phyloP scores from a whole-genome alignment of 2,113 vertebrate genomes.

The Sus scrofa region T2T-Sscrofa CM000820.6:55011501-55012000 shows the following conservation, averaged over 20 bases:
- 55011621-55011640: slow-evolving; percentile 59
- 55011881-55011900: no score
- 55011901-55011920: no score
- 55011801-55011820: no score
- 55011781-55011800: neutral
- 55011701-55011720: neutral
- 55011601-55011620: neutral
- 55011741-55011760: neutral
- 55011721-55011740: neutral
- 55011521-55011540: neutral
- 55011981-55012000: no score
- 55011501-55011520: neutral
- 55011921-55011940: no score
- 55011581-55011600: neutral
- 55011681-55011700: slow-evolving; percentile 66
- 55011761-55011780: neutral
- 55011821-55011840: neutral
- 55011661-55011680: slow-evolving; percentile 64
- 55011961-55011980: no score
- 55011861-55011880: neutral
- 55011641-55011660: slow-evolving; percentile 69
- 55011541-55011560: neutral
- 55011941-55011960: no score
- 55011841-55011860: neutral
- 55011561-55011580: neutral